These are phyloP conservation scores for Buathra laborator DNA, from an alignment of 2,888 invertebrate species.

Conservation along the genomic window DNA sequence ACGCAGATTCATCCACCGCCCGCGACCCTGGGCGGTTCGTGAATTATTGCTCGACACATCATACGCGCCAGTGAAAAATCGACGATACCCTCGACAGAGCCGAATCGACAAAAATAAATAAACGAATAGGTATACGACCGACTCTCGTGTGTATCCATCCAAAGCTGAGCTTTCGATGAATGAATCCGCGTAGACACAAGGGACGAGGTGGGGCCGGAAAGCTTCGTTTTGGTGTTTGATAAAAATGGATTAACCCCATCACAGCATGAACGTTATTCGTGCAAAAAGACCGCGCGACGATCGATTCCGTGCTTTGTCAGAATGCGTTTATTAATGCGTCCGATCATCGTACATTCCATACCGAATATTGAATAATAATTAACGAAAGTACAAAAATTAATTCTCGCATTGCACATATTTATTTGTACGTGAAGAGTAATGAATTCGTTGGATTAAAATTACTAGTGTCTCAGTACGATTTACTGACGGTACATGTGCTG, in stretches of 20 bases:
- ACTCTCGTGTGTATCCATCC: slow-evolving; percentile 22
- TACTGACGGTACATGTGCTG: too few relatives aligned
- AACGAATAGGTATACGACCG: slow-evolving; percentile 28
- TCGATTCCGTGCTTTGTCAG: not conserved
- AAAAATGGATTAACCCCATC: slow-evolving; percentile 3
- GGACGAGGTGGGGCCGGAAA: not conserved
- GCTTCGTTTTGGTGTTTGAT: slow-evolving; percentile 10
- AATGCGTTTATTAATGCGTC: not conserved
- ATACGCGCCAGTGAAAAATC: slow-evolving; percentile 59
- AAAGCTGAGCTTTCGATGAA: slow-evolving; percentile 30
- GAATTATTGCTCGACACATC: slow-evolving; percentile 63
- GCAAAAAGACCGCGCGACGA: not conserved
- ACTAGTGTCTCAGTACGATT: too few relatives aligned
- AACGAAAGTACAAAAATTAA: not conserved
- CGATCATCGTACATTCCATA: not conserved
- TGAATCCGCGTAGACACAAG: slow-evolving; percentile 21
- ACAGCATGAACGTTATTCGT: not conserved
- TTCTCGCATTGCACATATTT: not conserved
- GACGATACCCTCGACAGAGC: slow-evolving; percentile 39
- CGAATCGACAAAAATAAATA: slow-evolving; percentile 59
- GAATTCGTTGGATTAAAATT: not conserved
- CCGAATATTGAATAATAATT: not conserved
- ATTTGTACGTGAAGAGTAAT: not conserved
- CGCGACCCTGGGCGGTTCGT: slow-evolving; percentile 32
- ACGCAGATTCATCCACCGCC: slow-evolving; percentile 45